phyloP scores from a whole-genome alignment of 2,113 vertebrate genomes.

The Eubucco bourcierii region DNA sequence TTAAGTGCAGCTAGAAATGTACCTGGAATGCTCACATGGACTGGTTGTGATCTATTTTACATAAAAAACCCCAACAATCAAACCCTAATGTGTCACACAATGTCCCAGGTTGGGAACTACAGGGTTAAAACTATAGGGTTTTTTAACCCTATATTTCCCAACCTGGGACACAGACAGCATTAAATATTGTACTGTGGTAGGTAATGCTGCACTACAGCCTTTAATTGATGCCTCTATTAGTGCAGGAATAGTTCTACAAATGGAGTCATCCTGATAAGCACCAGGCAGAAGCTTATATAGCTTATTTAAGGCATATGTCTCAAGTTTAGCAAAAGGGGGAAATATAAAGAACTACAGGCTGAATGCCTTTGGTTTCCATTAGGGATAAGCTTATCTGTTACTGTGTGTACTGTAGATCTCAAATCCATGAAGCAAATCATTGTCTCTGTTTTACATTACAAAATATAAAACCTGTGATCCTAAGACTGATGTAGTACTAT shows the following conservation, averaged over 20 bases:
- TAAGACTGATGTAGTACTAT: not conserved
- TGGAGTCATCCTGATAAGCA: not conserved
- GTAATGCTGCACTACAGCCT: not conserved
- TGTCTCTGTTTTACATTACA: not conserved
- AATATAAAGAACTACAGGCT: not conserved
- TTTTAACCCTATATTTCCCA: no score
- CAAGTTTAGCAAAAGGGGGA: not conserved
- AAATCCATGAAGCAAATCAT: not conserved
- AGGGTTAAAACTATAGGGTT: no score
- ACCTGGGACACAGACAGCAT: not conserved
- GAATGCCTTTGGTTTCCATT: not conserved
- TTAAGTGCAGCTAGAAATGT: not conserved
- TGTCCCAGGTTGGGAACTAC: no score
- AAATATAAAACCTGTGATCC: not conserved
- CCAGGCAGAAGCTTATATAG: not conserved
- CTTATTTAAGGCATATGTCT: not conserved
- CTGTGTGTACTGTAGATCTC: not conserved
- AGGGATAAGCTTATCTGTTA: not conserved
- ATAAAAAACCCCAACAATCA: not conserved
- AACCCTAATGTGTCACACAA: not conserved
- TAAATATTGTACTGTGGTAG: not conserved
- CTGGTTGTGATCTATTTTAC: not conserved
- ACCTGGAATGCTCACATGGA: not conserved
- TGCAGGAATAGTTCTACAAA: not conserved
- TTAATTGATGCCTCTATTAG: constrained; percentile 2